Evolutionary conservation across 2,797 vertebrate genomes (phyloP).

Genomic region (Percopsis omiscomaycus): DNA sequence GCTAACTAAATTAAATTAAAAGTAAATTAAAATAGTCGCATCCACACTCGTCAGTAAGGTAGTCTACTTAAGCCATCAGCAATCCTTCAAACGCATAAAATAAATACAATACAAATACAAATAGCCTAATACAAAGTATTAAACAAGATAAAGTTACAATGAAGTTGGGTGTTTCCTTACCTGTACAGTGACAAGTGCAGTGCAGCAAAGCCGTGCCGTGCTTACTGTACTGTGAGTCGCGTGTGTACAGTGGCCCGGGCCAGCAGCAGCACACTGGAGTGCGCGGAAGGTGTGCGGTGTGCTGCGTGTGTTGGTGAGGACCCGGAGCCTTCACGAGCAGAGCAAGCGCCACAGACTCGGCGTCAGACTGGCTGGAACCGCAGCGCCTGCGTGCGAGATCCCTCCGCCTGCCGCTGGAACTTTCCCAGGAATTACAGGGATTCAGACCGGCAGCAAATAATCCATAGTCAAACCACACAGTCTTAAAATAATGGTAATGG

Average conservation of each 20-base stretch:
- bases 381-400: slow-evolving; percentile 77
- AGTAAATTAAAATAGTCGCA: neutral
- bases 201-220: slow-evolving; percentile 21
- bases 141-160: too few species aligned
- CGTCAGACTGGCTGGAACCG: slow-evolving; percentile 87
- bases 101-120: neutral
- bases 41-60: too few species aligned
- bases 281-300: slow-evolving; percentile 2
- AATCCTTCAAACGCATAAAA: too few species aligned
- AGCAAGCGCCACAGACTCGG: slow-evolving; percentile 74
- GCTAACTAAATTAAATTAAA: neutral
- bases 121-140: neutral
- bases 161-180: slow-evolving; percentile 44
- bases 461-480: too few species aligned
- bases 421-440: slow-evolving; percentile 68
- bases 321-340: slow-evolving; percentile 54
- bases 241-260: slow-evolving; percentile 20
- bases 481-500: too few species aligned
- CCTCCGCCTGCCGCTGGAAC: slow-evolving; percentile 78
- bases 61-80: too few species aligned
- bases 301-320: slow-evolving; percentile 29
- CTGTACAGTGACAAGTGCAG: slow-evolving; percentile 59
- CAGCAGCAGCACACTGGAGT: neutral
- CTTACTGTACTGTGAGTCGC: slow-evolving; percentile 28
- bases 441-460: slow-evolving; percentile 12